phyloP scores from a whole-genome alignment of 2,888 invertebrate genomes.

The Taenaris catops region DNA sequence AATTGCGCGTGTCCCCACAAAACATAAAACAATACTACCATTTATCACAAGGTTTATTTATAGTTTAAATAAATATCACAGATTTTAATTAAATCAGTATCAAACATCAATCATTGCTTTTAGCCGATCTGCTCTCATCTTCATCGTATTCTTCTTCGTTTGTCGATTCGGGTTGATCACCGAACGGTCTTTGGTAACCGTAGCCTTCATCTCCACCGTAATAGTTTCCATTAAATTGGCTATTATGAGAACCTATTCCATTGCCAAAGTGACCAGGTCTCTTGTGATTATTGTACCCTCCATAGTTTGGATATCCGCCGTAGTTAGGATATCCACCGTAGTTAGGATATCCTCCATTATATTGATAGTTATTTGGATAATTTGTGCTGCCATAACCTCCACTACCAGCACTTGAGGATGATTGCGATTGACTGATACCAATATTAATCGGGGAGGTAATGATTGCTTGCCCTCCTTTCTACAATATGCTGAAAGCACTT shows the following conservation, averaged over 20 bases:
- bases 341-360: conserved; percentile 28
- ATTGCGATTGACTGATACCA: conserved; percentile 67
- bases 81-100: neutral
- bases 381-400: conserved; percentile 44
- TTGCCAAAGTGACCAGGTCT: conserved; percentile 47
- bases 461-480: conserved; percentile 35
- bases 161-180: conserved; percentile 33
- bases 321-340: no score
- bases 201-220: conserved; percentile 34
- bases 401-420: conserved; percentile 54
- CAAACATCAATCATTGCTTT: conserved; percentile 17
- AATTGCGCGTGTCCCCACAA: no score
- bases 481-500: no score
- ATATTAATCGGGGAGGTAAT: conserved; percentile 66
- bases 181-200: conserved; percentile 36
- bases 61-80: conserved; percentile 25
- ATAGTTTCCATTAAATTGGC: conserved; percentile 65
- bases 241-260: conserved; percentile 50
- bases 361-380: conserved; percentile 29
- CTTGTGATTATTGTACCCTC: conserved; percentile 26
- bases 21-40: no score
- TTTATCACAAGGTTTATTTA: no score
- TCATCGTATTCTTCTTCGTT: conserved; percentile 32
- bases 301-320: no score
- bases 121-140: conserved; percentile 31